Evolutionary conservation across 1,140 invertebrate genomes (phyloP), one percentile per base, ranked within the genome.

Genomic region (Drosophila sp.): DNA sequence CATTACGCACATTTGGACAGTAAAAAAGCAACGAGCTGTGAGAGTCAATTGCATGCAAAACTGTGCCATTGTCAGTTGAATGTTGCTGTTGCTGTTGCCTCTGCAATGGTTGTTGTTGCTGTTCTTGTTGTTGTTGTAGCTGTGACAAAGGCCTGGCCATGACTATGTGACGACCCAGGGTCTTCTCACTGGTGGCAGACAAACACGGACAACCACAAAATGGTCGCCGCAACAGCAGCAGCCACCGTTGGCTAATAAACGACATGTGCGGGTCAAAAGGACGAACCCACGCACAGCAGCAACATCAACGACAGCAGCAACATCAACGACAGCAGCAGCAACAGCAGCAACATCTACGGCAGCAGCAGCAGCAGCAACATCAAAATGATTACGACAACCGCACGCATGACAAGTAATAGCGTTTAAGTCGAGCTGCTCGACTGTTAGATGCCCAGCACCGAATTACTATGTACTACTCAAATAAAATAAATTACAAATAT

Each of bases 11-110:
- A 84, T 77, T 80, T 51, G 65, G 78, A 73, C 83, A 80, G 79
- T 87, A 76, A 87, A 89, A 89, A 83, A 78, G 79, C 83, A 89
- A 89, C 83, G 83, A 89, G 83, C 83, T 89, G 83, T 89, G 79
- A 80, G 87, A 89, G 84, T 89, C 83, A 89, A 89, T 89, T 89
- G 83, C 83, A 89, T 89, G 83, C 83, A 87, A 87, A 87, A 83
- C 79, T 89, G 83, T 87, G 79, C 83, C 83, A 89, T 87, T 87
- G 83, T 87, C 78, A 74, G 78, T 74, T 7, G 54, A 65, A 69
- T 81, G 66, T 43, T 34, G 43, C 27, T 54, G 46, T 54, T 21
- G 36, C 21, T 69, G 21, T 43, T 50, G 58, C n/a, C n/a, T n/a
- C n/a, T n/a, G n/a, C n/a, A n/a, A n/a, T n/a, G n/a, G n/a, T n/a